Conservation (phyloP, 1,140 invertebrate genomes). For the Caerostris darwini region DNA sequence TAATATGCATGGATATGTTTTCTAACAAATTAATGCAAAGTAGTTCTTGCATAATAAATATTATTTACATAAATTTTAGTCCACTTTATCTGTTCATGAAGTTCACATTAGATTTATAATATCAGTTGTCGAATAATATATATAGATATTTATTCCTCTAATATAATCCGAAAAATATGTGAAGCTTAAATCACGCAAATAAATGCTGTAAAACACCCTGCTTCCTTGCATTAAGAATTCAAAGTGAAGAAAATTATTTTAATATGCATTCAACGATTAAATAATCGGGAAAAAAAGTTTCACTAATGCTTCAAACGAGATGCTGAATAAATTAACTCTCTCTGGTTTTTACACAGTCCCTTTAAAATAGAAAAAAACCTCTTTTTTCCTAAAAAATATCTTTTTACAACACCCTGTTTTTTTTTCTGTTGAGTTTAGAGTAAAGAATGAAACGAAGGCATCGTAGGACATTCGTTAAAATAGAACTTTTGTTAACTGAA, state of each 20-base stretch:
- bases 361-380: background rate
- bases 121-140: no score
- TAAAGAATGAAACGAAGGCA: background rate
- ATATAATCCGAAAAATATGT: no score
- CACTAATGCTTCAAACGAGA: background rate
- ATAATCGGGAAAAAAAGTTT: background rate
- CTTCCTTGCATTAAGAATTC: no score
- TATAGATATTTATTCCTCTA: no score
- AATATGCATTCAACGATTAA: background rate
- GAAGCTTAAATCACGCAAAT: no score
- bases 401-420: background rate
- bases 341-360: constrained; percentile 3
- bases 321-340: constrained; percentile 4
- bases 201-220: no score
- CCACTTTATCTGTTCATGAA: no score
- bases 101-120: no score
- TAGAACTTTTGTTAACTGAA: constrained; percentile 47
- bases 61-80: no score
- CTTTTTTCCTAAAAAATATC: background rate
- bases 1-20: no score
- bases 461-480: background rate
- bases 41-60: no score
- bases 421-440: background rate
- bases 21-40: no score
- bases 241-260: background rate